Base-by-base conservation (phyloP, 2,113 vertebrate species). In the Cromileptes altivelis region DNA sequence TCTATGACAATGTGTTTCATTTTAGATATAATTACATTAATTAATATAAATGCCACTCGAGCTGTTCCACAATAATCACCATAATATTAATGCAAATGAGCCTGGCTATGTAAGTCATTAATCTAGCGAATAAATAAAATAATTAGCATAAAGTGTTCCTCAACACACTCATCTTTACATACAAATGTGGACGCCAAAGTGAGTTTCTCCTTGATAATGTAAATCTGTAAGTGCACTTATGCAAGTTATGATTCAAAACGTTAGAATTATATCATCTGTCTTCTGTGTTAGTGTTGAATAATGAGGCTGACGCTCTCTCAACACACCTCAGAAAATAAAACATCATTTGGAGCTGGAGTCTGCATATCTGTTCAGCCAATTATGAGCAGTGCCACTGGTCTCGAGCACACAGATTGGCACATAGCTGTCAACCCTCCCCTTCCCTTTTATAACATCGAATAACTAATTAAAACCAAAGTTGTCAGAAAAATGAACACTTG, bases 21-120 rank as follows among this genome's bases (percentile, higher is more conserved):
- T 53, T 37, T 56, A 55, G n/a, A 30, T 56, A 58, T 52, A 53
- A 37, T 64, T 45, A 67, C 15, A 50, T 55, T 52, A 77, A 85
- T 85, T 19, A 58, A 79, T 86, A 91, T 69, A 75, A 84, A 86
- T 77, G 70, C 30, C 60, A 63, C 56, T 27, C 74, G 49, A 84
- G 70, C n/a, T 81, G 60, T 76, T 71, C 30, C 45, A 37, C 30
- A 45, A 57, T 81, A 81, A 81, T 85, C 67, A 53, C 65, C 68
- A 70, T 50, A 78, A 49, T 49, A 86, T 82, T 58, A 82, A 77
- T 84, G 56, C 64, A 79, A 67, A 81, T 78, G 47, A 73, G 63
- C 49, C 27, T n/a, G 4, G 53, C 62, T 73, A 68, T 82, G 73
- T 52, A 75, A 71, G 58, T 25, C 23, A 81, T 80, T 67, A 11